Conservation (phyloP, 2,113 vertebrate genomes). For the Chunga burmeisteri region DNA sequence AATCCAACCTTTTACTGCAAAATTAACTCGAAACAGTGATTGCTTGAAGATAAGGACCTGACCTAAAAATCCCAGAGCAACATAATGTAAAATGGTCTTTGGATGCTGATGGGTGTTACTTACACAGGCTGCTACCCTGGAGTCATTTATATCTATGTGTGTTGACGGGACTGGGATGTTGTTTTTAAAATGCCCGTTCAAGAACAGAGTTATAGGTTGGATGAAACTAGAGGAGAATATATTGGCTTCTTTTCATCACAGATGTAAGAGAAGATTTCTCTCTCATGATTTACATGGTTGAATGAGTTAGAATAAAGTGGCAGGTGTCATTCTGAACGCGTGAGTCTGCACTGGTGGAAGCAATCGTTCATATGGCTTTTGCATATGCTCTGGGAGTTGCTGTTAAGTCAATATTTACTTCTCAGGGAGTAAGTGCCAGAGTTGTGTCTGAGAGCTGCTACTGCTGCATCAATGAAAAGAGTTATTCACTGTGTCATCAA, state of each 20-base stretch:
- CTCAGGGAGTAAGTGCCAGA: not conserved
- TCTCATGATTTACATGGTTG: not conserved
- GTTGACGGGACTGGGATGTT: not conserved
- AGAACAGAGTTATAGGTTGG: not conserved
- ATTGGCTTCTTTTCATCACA: not conserved
- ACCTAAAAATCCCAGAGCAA: not conserved
- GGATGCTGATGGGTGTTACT: not conserved
- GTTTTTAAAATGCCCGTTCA: not conserved
- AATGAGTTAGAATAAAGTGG: not conserved
- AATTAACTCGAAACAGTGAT: not conserved
- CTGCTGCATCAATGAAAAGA: conserved; percentile 3
- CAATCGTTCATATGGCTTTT: not conserved
- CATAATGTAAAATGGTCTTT: not conserved
- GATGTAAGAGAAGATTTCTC: not conserved
- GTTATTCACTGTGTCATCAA: conserved; percentile 37
- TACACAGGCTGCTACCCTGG: not conserved
- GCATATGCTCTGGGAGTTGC: not conserved
- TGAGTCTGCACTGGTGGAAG: not conserved
- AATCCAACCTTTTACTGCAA: not conserved
- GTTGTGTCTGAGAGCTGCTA: conserved; percentile 9
- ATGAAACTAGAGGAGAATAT: not conserved
- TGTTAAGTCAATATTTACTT: conserved; percentile 52
- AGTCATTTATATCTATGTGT: not conserved
- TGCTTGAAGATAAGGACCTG: not conserved
- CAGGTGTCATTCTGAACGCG: not conserved